Conservation (phyloP, 2,888 invertebrate species). For the Gastrophysa polygoni region DNA sequence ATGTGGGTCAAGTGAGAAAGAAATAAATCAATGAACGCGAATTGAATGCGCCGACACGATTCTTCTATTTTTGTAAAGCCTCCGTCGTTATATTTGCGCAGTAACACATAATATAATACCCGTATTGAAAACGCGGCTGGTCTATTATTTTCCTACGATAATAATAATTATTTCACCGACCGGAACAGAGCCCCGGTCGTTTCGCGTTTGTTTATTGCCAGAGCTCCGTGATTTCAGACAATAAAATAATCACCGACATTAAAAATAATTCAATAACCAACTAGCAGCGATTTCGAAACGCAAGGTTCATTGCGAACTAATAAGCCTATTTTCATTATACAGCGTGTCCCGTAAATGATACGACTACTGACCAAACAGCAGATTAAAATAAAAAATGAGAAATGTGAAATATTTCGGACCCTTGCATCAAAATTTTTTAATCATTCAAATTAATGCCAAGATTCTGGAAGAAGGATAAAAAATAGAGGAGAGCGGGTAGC, state of each 20-base stretch:
- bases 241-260: constrained; percentile 18
- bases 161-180: constrained; percentile 4
- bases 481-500: too few species aligned
- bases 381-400: too few species aligned
- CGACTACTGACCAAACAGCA: too few species aligned
- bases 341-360: too few species aligned
- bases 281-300: not conserved
- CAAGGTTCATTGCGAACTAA: not conserved
- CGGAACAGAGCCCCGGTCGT: constrained; percentile 1
- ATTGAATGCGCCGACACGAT: not conserved
- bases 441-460: too few species aligned
- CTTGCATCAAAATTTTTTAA: too few species aligned
- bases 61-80: not conserved
- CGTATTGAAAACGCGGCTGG: not conserved
- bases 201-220: not conserved
- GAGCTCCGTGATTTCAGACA: constrained; percentile 6
- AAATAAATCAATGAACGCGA: not conserved
- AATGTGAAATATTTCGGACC: too few species aligned
- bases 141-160: not conserved
- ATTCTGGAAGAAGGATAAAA: too few species aligned
- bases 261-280: constrained; percentile 17
- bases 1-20: not conserved
- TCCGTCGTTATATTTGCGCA: not conserved
- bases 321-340: not conserved
- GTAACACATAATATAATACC: not conserved